Conservation (phyloP, 2,113 vertebrate species). For the Nipponia nippon region DNA sequence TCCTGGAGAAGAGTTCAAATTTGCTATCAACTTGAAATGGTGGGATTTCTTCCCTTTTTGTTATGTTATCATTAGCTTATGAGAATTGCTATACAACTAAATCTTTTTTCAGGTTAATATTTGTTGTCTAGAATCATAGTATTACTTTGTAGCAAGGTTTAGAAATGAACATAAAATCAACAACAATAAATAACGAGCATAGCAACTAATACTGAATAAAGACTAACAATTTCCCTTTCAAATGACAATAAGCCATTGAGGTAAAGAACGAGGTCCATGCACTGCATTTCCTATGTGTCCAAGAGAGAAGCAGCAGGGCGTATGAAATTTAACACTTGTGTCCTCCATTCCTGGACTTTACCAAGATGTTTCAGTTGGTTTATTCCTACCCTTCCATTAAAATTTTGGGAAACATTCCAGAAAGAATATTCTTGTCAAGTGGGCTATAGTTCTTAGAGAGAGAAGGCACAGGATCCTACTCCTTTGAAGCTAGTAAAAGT, state of each 20-base stretch:
- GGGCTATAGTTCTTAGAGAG: background rate
- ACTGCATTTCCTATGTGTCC: background rate
- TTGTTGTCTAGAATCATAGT: background rate
- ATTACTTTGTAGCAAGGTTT: background rate
- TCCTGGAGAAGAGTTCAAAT: background rate
- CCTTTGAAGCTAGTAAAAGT: background rate
- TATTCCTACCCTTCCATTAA: background rate
- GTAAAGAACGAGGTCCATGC: background rate
- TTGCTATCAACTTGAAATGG: background rate
- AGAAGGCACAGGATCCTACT: background rate
- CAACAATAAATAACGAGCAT: background rate
- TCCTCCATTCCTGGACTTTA: background rate
- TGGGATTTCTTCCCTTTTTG: background rate
- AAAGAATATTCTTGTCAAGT: background rate
- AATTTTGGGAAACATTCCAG: background rate
- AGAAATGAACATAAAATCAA: background rate
- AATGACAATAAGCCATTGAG: background rate
- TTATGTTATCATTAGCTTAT: background rate
- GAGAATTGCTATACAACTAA: background rate
- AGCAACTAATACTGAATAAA: background rate
- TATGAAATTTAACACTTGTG: background rate
- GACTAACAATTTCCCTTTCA: background rate
- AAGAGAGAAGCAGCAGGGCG: background rate
- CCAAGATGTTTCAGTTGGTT: background rate
- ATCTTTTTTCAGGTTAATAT: background rate